Base-by-base conservation (phyloP, 2,797 vertebrate species). In the Emys orbicularis region DNA sequence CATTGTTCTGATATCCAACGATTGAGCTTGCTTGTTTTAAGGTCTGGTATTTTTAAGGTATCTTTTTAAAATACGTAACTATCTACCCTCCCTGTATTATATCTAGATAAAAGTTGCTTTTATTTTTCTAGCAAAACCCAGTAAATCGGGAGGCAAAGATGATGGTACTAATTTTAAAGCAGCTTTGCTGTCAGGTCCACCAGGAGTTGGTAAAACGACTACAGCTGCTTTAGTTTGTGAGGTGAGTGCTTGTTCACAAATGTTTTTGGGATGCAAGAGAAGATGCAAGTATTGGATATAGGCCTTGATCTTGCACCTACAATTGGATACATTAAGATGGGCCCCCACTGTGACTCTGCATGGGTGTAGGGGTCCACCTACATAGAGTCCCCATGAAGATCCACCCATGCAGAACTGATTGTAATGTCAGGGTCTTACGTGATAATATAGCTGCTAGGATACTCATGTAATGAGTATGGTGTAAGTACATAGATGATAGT, bases 151-250 rank as follows among this genome's bases (percentile, higher is more conserved):
- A 44, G 96, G 98, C 82, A 99, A 98, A 98, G 99, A 99, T 11
- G 98, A 99, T 77, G 98, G 99, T 5, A 97, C 99, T 37, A 95
- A 98, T 92, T 99, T 98, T 97, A 99, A 99, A 98, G 99, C 99
- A 8, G 99, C 99, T 1, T 97, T 99, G 93, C 98, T 99, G 41
- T 99, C 99, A 21, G 99, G 99, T 84, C 99, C 99, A 11, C 99
- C 99, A 0, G 99, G 99, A n/a, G 98, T 99, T 87, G 99, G 99
- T 84, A 99, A 99, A 98, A 99, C 99, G 31, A 99, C 99, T 87
- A 99, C 99, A 3, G 99, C 99, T 50, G 98, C 98, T 41, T 98
- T 99, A 41, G 99, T 99, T 92, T 99, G 99, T 94, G 98, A 99
- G 99, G 99, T 99, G 97, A 97, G 99, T 97, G 54, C 13, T 6